Base-by-base conservation (phyloP, 1,140 invertebrate species). In the Drosophila cardini region DNA sequence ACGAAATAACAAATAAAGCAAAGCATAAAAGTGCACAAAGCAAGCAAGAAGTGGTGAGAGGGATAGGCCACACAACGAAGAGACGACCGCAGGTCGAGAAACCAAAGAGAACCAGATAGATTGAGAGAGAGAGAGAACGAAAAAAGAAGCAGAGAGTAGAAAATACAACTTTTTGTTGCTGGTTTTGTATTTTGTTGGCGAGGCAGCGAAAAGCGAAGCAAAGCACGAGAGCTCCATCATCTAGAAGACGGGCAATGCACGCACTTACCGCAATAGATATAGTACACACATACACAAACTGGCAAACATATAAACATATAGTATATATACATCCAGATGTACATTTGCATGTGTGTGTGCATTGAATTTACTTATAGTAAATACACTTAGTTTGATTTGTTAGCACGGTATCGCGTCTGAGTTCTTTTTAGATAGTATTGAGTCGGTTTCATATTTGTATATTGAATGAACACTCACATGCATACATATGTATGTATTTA, bases 1-100 rank as follows among this genome's bases (percentile, higher is more conserved):
- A 76, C 67, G 62, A 86, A 79, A 87, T 62, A 87, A 83, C 79
- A 89, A 84, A 87, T 80, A 87, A 84, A 89, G 80, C 80, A 89
- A 89, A 87, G 60, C 48, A 89, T 74, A 87, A 89, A 87, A 87
- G 84, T 87, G 84, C 83, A 89, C 84, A 87, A 84, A 78, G 76
- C 69, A 83, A 73, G 36, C 40, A 64, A 62, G 70, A 71, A 56
- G 48, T 76, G 80, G 34, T 63, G 61, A 58, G 40, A 58, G 40
- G 62, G 60, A 57, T 43, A 69, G 46, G 56, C 45, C 50, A 63
- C 38, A 67, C 46, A 72, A 15, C 11, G 15, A 52, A 74, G 72
- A 74, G 64, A 55, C 63, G 56, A 60, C 64, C 53, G 62, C 52
- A 58, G 62, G 53, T 53, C 34, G 34, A 65, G 63, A 60, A 68